Evolutionary conservation across 2,113 vertebrate species (phyloP), one percentile per base, ranked within the genome.

Genomic region (Morone chrysops): DNA sequence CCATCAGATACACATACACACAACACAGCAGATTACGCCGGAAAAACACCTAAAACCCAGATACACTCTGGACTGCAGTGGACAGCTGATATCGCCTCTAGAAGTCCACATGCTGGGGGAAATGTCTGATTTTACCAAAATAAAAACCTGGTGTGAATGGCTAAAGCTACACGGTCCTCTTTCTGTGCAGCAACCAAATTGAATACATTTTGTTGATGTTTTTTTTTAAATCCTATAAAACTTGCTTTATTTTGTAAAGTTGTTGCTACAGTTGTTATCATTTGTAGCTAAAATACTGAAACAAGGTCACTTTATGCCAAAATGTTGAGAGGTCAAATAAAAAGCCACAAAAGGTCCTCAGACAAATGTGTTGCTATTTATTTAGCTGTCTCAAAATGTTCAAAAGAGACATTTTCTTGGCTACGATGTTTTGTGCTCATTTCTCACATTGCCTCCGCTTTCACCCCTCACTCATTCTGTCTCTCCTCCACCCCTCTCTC

Each of bases 1-100:
- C 76, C 66, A 91, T 94, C 92, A 92, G 87, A 93, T 88, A 89
- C 80, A 80, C 81, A 22, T 66, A 85, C 76, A 78, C 43, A 75
- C 57, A 87, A 41, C 71, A 60, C 38, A 62, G 78, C 66, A 84
- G 90, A 89, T 87, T 87, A 87, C 31, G 17, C 78, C 51, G 38
- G 38, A 80, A 80, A 89, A 87, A 83, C 83, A 83, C 51, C 68
- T 40, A 60, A 70, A 85, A 77, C 65, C 59, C 31, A 82, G 87
- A 91, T 87, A 90, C 73, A 85, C 83, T 76, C 67, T 81, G 80
- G 80, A 79, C 88, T 50, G 68, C 54, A 47, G 56, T 69, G 79
- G 76, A 85, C 83, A 83, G 69, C 84, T 82, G 88, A 87, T 83
- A 85, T 70, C 71, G 43, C 47, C 22, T 22, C 62, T 16, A 78